phyloP scores from a whole-genome alignment of 1,140 invertebrate genomes.

The Antheraea pernyi region DNA sequence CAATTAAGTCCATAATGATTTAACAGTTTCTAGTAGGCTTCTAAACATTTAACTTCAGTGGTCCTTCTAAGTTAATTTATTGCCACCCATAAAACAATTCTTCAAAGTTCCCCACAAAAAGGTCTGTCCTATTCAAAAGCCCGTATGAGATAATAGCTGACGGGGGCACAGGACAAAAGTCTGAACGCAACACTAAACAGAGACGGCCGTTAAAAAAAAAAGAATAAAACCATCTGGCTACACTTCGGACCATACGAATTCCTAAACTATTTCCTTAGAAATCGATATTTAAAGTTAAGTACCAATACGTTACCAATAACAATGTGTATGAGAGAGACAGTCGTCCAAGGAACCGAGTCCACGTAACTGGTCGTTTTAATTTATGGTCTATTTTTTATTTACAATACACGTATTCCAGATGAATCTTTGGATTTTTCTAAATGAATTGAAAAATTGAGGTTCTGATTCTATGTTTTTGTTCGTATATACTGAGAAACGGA shows the following conservation, averaged over 20 bases:
- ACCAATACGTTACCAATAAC: conserved; percentile 59
- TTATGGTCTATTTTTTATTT: conserved; percentile 71
- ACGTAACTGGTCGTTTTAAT: conserved; percentile 69
- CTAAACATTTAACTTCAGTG: conserved; percentile 32
- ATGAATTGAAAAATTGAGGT: conserved; percentile 71
- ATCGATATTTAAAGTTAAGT: conserved; percentile 70
- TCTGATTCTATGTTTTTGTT: conserved; percentile 60
- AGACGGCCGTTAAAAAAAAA: conserved; percentile 51
- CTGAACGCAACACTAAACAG: conserved; percentile 59
- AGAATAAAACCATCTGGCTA: conserved; percentile 70
- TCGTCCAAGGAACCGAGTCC: conserved; percentile 32
- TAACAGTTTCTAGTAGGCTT: conserved; percentile 37
- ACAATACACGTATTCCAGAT: conserved; percentile 63
- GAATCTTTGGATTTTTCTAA: conserved; percentile 67
- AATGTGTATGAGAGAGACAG: conserved; percentile 56
- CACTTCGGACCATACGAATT: conserved; percentile 50
- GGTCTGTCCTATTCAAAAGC: conserved; percentile 50
- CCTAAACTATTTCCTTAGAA: conserved; percentile 57
- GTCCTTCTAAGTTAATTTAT: conserved; percentile 59
- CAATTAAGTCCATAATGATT: conserved; percentile 54
- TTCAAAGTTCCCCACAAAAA: conserved; percentile 70
- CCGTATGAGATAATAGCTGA: conserved; percentile 68
- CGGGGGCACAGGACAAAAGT: conserved; percentile 67
- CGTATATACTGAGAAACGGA: conserved; percentile 68
- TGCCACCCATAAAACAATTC: conserved; percentile 72